Base-by-base conservation (phyloP, 2,888 invertebrate genomes). In the Caenorhabditis drosophilae region DNA sequence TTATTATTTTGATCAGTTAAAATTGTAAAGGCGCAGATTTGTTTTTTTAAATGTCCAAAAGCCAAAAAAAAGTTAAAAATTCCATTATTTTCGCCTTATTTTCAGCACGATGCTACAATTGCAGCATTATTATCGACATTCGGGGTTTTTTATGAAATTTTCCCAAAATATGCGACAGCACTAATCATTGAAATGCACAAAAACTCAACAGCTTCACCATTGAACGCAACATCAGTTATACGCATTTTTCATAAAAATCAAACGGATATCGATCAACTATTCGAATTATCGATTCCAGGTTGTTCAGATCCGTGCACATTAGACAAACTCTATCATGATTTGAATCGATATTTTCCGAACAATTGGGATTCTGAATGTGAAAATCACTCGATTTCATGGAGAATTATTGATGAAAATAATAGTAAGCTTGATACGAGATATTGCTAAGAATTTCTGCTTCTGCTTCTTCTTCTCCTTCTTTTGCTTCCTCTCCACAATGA, bases 41-140 rank as follows among this genome's bases (percentile, higher is more conserved):
- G 6, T 12, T 9, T 9, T 31, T 31, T 31, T 31, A 9, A 31
- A 31, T 59, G 20, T 61, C 15, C 16, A 9, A 44, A 41, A 41
- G 11, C n/a, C 1, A 22, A 15, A 12, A 34, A 31, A 36, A 36
- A n/a, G 36, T 36, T 31, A 12, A 31, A 12, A 31, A 31, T 9
- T 12, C n/a, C n/a, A n/a, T n/a, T 25, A 41, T 20, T 9, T n/a
- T n/a, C 25, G 12, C 25, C 51, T 15, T 26, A 7, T 23, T 75
- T 72, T 46, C 63, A 80, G 77, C 81, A 81, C 63, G 81, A 81
- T 55, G 76, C 81, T 0, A 76, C 81, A 11, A 67, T 82, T 2
- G 70, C 78, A 22, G 80, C 80, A 1, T 44, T 81, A 7, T 69
- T 83, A 7, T 56, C 78, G 1, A 77, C 79, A 0, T 56, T 83